Conservation (phyloP, 2,797 vertebrate genomes). For the Petrocephalus sullivani region DNA sequence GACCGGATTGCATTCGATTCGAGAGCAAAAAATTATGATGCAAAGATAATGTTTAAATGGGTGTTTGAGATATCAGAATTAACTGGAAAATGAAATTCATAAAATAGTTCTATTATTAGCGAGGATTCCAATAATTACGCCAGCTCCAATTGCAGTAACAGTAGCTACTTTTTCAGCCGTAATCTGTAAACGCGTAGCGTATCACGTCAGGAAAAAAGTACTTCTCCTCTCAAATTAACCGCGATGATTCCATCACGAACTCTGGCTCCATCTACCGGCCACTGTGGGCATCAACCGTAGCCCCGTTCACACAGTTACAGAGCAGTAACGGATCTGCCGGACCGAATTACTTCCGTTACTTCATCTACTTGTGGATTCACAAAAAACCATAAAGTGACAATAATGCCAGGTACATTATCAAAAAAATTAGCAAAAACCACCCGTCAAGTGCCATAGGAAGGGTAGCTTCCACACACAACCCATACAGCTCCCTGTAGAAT, state of each 20-base stretch:
- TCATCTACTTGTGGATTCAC: not conserved
- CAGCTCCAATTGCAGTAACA: not conserved
- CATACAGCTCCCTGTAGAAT: not conserved
- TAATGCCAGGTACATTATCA: no score
- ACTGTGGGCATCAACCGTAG: not conserved
- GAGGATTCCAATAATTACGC: not conserved
- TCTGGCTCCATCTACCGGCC: not conserved
- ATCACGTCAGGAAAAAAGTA: not conserved
- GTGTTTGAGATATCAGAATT: not conserved
- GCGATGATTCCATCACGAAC: not conserved
- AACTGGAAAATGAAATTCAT: not conserved
- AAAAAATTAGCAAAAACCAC: not conserved
- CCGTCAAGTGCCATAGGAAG: not conserved
- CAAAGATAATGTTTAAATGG: not conserved
- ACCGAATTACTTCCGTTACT: not conserved
- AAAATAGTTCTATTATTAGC: not conserved
- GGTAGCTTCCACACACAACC: not conserved
- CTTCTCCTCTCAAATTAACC: not conserved
- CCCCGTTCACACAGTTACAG: not conserved
- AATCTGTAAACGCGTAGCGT: not conserved
- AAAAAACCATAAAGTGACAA: not conserved
- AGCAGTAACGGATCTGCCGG: not conserved
- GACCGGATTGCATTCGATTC: not conserved
- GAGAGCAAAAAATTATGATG: not conserved
- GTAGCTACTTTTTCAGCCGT: not conserved